These are phyloP conservation scores for Callorhinus ursinus DNA, from an alignment of 2,113 vertebrate genomes.

Conservation along the genomic window DNA sequence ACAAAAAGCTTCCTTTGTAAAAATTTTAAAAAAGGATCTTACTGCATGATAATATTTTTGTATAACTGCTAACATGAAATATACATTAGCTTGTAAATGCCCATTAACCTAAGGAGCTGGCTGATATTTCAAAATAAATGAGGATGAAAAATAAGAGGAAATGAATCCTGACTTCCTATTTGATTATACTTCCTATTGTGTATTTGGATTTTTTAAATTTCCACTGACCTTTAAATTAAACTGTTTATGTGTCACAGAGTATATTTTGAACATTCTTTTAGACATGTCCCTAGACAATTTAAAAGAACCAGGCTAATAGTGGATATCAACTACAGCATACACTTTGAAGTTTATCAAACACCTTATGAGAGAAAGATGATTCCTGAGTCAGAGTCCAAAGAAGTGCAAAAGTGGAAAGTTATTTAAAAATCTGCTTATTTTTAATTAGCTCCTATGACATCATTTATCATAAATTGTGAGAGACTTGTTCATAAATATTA, in stretches of 20 bases:
- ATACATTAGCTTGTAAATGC: background rate
- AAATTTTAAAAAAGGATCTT: background rate
- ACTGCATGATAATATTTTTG: background rate
- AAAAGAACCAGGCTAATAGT: background rate
- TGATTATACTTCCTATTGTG: background rate
- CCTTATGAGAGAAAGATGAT: background rate
- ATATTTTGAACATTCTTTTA: conserved; percentile 7
- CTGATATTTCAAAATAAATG: conserved; percentile 39
- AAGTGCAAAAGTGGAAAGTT: conserved; percentile 66
- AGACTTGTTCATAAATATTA: background rate
- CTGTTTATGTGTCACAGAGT: conserved; percentile 1
- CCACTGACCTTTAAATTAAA: conserved; percentile 46
- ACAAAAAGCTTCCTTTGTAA: background rate
- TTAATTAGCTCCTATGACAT: conserved; percentile 69
- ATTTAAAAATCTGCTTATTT: conserved; percentile 75
- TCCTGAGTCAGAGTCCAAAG: conserved; percentile 47
- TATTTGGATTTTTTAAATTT: conserved; percentile 39
- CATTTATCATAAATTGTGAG: conserved; percentile 76
- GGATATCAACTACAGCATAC: background rate
- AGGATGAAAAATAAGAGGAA: conserved; percentile 7
- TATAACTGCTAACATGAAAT: background rate
- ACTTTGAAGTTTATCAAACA: conserved; percentile 37
- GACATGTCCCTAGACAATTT: background rate
- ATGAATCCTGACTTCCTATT: conserved; percentile 6
- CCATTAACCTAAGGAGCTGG: background rate